Evolutionary conservation across 1,140 invertebrate species (phyloP), one percentile per base, ranked within the genome.

Genomic region (Battus philenor): DNA sequence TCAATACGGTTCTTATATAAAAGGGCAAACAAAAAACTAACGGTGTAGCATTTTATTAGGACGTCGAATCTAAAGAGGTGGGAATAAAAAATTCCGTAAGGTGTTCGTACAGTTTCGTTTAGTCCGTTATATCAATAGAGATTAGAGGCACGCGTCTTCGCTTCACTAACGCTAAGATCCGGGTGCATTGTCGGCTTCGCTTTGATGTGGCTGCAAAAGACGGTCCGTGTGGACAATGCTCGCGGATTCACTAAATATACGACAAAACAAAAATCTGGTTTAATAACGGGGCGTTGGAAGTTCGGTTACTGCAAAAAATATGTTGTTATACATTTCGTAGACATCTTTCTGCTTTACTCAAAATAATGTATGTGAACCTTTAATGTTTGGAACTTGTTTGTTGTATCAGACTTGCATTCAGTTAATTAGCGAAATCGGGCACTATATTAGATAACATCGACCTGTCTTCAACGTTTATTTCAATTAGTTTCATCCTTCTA

Each of bases 111-210:
- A 70, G 59, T 69, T 72, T 69, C 66, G 50, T 59, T 56, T 43
- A 54, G 55, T 48, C 80, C 76, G 80, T 84, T 84, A 82, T 77
- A 77, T 82, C 76, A 80, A 80, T 80, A 76, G 74, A 71, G 76
- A 82, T 80, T 79, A 80, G 54, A 68, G 74, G 71, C 80, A 84
- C 80, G 80, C 73, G 80, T 76, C 63, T 68, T 64, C 54, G 57
- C 50, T 55, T 50, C 51, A 54, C 31, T 51, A 59, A 57, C 27
- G 48, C 27, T 36, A 34, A 57, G 54, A 63, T 67, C 59, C 65
- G 62, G 58, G 65, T 45, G 47, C 33, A 74, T 77, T 80, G 74
- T 84, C 74, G 80, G 74, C 9, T 9, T 15, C 36, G n/a, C 60
- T 84, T 81, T 80, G 68, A 81, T 74, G 70, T 69, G 77, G 72